Evolutionary conservation across 2,113 vertebrate genomes (phyloP).

Genomic region (Sander vitreus): DNA sequence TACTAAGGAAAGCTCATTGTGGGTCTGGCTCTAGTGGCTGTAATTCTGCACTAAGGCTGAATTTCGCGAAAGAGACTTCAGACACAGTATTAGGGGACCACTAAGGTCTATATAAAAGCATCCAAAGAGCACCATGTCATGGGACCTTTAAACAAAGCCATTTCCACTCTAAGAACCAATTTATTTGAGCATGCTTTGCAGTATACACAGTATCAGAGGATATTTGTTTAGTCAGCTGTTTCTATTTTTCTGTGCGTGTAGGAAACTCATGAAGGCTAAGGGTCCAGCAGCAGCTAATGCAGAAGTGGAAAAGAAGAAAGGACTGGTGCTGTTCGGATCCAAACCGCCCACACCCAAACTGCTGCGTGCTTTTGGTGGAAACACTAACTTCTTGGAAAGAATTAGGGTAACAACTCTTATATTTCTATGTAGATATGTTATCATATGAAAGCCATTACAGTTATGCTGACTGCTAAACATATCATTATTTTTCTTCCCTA

Average conservation of each 20-base stretch:
- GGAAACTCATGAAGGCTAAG: conserved; percentile 90
- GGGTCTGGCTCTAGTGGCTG: too few species aligned
- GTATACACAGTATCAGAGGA: not conserved
- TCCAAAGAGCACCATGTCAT: too few species aligned
- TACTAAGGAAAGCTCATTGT: too few species aligned
- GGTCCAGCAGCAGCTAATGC: conserved; percentile 78
- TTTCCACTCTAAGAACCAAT: not conserved
- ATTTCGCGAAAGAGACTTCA: too few species aligned
- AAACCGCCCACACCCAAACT: conserved; percentile 90
- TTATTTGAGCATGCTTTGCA: too few species aligned
- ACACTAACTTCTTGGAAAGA: conserved; percentile 57
- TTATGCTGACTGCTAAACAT: not conserved
- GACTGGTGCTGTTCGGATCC: conserved; percentile 81
- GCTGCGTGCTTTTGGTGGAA: conserved; percentile 82
- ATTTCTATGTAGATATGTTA: too few species aligned
- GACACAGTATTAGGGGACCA: too few species aligned
- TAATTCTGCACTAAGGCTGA: too few species aligned
- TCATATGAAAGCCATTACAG: not conserved
- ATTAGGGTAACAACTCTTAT: conserved; percentile 70
- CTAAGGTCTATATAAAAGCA: too few species aligned
- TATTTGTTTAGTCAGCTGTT: not conserved
- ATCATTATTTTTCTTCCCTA: not conserved
- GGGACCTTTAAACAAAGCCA: too few species aligned
- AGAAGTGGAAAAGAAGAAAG: conserved; percentile 80
- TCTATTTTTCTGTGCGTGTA: conserved; percentile 55